Percentiles rank a stretch among this genome's conserved stretches.
phyloP scores from a whole-genome alignment of 2,113 vertebrate genomes.

The Probosciger aterrimus region DNA sequence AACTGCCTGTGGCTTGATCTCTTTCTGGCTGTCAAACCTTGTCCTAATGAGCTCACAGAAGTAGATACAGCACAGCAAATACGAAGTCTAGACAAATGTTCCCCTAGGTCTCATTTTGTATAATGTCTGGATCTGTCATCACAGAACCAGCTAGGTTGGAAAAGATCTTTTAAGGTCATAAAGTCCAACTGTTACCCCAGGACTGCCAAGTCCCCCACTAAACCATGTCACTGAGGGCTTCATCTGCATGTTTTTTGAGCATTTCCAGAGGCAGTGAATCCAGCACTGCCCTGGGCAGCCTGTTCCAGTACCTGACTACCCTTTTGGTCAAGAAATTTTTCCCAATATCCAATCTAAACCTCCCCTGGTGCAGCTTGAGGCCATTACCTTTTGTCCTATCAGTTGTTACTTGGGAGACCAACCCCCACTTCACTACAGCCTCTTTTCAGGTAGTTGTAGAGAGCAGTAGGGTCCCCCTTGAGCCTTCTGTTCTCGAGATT shows the following conservation, averaged over 20 bases:
- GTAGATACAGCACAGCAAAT: background rate
- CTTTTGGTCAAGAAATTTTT: background rate
- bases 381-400: background rate
- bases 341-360: background rate
- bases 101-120: background rate
- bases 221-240: background rate
- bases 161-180: background rate
- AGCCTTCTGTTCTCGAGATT: background rate
- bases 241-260: background rate
- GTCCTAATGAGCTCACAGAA: background rate
- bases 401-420: background rate
- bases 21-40: background rate
- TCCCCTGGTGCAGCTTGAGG: background rate
- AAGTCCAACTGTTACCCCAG: background rate
- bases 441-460: background rate
- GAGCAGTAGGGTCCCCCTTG: background rate
- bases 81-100: accelerated
- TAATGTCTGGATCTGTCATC: background rate
- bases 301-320: background rate
- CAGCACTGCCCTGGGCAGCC: background rate
- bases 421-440: background rate
- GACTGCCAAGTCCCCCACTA: background rate
- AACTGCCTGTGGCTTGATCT: background rate
- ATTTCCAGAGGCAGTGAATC: background rate
- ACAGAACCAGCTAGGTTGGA: background rate